These are phyloP conservation scores for Hermetia illucens DNA, from an alignment of 1,140 invertebrate species.

Conservation along the genomic window DNA sequence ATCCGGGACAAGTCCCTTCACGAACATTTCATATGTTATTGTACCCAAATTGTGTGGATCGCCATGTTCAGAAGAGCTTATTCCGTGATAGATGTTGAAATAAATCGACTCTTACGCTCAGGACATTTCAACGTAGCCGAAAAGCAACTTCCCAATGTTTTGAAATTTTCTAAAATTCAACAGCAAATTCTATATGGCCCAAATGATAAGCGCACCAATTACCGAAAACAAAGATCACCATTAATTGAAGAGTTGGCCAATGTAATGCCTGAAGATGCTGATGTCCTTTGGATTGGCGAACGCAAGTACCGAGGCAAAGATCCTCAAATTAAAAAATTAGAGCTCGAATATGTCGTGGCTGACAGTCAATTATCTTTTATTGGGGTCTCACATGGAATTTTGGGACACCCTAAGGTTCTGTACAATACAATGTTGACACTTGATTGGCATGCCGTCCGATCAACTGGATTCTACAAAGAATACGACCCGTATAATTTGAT, in stretches of 20 bases:
- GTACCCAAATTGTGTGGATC: conserved; percentile 22
- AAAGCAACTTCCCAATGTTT: background rate
- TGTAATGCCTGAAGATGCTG: conserved; percentile 15
- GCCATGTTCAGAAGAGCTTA: conserved; percentile 19
- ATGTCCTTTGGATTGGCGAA: conserved; percentile 25
- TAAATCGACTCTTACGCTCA: conserved; percentile 23
- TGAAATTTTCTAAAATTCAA: conserved; percentile 14
- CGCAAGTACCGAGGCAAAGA: conserved; percentile 24
- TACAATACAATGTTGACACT: conserved; percentile 19
- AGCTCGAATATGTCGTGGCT: conserved; percentile 23
- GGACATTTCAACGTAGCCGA: conserved; percentile 17
- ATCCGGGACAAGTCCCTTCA: conserved; percentile 17
- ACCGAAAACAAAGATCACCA: conserved; percentile 19
- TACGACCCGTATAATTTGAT: conserved; percentile 22
- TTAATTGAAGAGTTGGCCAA: conserved; percentile 17
- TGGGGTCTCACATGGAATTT: conserved; percentile 19
- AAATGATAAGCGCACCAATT: conserved; percentile 18
- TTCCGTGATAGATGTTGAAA: conserved; percentile 17
- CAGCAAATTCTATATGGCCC: conserved; percentile 18
- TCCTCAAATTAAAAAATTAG: conserved; percentile 15
- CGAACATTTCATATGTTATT: conserved; percentile 20
- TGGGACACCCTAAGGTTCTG: conserved; percentile 19
- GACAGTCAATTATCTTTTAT: conserved; percentile 19
- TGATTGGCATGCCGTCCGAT: conserved; percentile 17
- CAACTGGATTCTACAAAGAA: conserved; percentile 12